Base-by-base conservation (phyloP, 2,888 invertebrate genomes). In the Aspidiotus destructor region DNA sequence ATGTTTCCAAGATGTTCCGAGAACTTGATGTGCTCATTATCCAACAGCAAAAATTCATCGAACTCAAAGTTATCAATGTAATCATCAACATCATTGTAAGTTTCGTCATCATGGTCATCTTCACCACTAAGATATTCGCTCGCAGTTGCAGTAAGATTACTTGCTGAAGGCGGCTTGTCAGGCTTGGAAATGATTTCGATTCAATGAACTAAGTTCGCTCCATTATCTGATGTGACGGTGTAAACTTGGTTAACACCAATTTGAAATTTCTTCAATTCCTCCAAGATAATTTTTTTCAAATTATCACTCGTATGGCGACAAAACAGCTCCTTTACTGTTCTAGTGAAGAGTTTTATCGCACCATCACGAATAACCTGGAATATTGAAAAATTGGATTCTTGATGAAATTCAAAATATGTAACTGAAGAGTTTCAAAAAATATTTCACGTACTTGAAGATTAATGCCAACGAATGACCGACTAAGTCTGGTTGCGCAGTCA, bases 171-270 rank as follows among this genome's bases (percentile, higher is more conserved):
- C n/a, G n/a, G n/a, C n/a, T n/a, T n/a, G n/a, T n/a, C n/a, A n/a
- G n/a, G n/a, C n/a, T n/a, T n/a, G n/a, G n/a, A n/a, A n/a, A n/a
- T n/a, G n/a, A n/a, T n/a, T n/a, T n/a, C n/a, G n/a, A n/a, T n/a
- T n/a, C n/a, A n/a, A n/a, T n/a, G n/a, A n/a, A n/a, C n/a, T 64
- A 70, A 8, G 70, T 58, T 68, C 70, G 61, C 54, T 68, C 64
- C 11, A 58, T 41, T 16, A 48, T 44, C 48, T 10, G 48, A 44
- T 44, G 48, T 44, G 13, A 44, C 13, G 48, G 48, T 10, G 48
- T 44, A 44, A 13, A 44, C 13, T 10, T 44, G 8, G 8, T 44
- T 44, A 13, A 13, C 13, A 44, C 9, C 8, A 44, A 71, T 62
- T 17, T 69, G 63, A 28, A 68, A 71, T 58, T 64, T 60, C 44